Evolutionary conservation across 2,797 vertebrate species (phyloP).

Genomic region (Chrysocyon brachyurus): DNA sequence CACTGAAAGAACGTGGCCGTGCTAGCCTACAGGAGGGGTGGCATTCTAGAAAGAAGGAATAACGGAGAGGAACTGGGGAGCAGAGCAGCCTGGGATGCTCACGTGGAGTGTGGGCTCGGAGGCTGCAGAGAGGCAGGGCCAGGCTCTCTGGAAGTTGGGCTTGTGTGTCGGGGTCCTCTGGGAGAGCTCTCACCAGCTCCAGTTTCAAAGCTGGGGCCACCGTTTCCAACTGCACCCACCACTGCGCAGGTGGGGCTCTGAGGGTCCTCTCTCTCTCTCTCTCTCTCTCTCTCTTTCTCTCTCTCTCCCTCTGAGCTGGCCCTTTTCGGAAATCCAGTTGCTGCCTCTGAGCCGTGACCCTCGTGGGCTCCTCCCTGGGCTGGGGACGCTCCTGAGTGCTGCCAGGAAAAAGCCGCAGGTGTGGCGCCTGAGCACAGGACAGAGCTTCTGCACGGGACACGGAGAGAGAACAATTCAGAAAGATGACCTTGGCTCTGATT

Average conservation of each 20-base stretch:
- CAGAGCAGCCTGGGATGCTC: neutral
- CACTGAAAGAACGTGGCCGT: neutral
- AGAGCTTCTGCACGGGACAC: neutral
- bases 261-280: neutral
- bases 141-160: neutral
- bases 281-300: neutral
- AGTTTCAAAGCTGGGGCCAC: neutral
- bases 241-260: fast-evolving
- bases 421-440: neutral
- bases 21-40: neutral
- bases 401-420: neutral
- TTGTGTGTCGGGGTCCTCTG: no score
- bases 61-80: neutral
- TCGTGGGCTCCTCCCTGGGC: neutral
- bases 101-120: fast-evolving
- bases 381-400: neutral
- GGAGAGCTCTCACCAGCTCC: neutral
- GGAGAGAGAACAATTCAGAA: neutral
- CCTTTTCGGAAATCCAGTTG: neutral
- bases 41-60: neutral
- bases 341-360: neutral
- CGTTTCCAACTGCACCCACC: fast-evolving
- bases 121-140: no score
- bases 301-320: neutral
- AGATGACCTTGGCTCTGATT: neutral